Evolutionary conservation across 2,113 vertebrate species (phyloP).

Genomic region (Sialia sialis): DNA sequence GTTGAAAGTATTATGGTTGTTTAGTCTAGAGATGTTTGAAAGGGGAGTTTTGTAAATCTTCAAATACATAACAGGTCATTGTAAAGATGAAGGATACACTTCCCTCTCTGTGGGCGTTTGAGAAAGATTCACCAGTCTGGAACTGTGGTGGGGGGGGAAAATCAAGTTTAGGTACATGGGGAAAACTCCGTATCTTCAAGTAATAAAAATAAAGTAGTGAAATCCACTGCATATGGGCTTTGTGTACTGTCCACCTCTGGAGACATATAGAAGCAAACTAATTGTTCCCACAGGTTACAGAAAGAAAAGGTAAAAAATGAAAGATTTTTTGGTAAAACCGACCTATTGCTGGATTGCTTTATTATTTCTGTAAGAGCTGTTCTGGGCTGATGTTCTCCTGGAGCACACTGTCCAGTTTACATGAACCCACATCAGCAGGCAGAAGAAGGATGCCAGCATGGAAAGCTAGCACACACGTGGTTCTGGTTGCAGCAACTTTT

Average conservation of each 20-base stretch:
- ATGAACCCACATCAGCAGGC: neutral
- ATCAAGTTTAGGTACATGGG: neutral
- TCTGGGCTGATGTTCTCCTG: neutral
- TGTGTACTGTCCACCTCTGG: neutral
- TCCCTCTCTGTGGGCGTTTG: neutral
- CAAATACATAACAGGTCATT: neutral
- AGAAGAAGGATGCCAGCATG: neutral
- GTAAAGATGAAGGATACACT: neutral
- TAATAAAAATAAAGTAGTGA: neutral
- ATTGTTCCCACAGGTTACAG: neutral
- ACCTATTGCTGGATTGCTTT: neutral
- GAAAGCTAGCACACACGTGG: neutral
- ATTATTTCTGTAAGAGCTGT: neutral
- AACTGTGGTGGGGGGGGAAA: neutral
- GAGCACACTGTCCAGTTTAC: neutral
- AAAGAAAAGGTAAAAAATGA: neutral
- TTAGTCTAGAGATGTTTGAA: neutral
- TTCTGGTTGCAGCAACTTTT: neutral
- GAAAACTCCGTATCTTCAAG: accelerated
- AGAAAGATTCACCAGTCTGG: neutral
- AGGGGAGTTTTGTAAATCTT: neutral
- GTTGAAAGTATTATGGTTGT: neutral
- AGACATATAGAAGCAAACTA: neutral
- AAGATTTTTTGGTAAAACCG: neutral
- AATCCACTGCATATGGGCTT: neutral